Evolutionary conservation across 2,797 vertebrate species (phyloP).

Genomic region (Anolis apletophallus): DNA sequence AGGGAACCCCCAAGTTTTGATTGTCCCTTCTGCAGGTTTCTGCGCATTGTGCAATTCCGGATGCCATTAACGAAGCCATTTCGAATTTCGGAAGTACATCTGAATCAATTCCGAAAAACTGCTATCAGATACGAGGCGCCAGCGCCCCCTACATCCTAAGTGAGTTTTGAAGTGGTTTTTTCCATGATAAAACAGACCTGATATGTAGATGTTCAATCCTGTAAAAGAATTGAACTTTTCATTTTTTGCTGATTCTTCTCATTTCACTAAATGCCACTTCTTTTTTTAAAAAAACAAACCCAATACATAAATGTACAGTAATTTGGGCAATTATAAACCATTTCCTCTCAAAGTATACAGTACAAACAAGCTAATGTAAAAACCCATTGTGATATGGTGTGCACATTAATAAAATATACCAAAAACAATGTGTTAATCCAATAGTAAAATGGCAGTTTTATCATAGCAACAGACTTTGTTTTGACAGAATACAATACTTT

Average conservation of each 20-base stretch:
- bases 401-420: slow-evolving; percentile 43
- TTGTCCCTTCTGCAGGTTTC: too few species aligned
- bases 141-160: too few species aligned
- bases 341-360: slow-evolving; percentile 32
- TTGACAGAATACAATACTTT: slow-evolving; percentile 10
- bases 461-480: not conserved
- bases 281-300: not conserved
- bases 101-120: too few species aligned
- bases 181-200: too few species aligned
- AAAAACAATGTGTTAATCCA: slow-evolving; percentile 1
- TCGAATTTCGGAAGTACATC: too few species aligned
- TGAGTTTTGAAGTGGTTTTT: too few species aligned
- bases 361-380: slow-evolving; percentile 19
- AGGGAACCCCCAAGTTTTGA: too few species aligned
- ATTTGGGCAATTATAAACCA: slow-evolving; percentile 30
- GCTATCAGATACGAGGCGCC: too few species aligned
- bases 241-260: not conserved
- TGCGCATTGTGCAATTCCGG: too few species aligned
- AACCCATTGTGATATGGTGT: slow-evolving; percentile 15
- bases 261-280: not conserved
- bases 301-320: slow-evolving; percentile 27
- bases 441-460: slow-evolving; percentile 6
- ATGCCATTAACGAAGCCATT: too few species aligned
- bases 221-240: not conserved
- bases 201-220: not conserved